These are phyloP conservation scores for Conus canariensis DNA, from an alignment of 2,888 invertebrate genomes.

Conservation along the genomic window DNA sequence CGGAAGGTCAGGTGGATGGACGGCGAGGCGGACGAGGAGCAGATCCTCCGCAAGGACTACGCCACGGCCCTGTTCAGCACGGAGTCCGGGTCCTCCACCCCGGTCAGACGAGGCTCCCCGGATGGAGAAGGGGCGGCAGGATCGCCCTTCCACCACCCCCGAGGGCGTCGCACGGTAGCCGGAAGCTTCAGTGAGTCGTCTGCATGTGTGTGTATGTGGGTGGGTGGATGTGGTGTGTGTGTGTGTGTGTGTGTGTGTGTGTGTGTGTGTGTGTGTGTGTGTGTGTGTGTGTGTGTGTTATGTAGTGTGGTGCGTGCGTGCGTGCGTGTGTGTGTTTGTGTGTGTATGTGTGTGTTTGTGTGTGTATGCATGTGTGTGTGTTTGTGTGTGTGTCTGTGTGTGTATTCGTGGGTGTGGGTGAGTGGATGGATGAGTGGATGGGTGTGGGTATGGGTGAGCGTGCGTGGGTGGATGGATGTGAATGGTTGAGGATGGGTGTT, in stretches of 20 bases:
- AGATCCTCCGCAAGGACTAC: slow-evolving; percentile 23
- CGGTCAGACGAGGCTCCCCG: background rate
- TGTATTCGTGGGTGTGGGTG: background rate
- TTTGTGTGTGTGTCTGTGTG: slow-evolving; percentile 13
- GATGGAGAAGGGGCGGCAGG: background rate
- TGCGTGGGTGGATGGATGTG: too few species aligned
- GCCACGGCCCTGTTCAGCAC: background rate
- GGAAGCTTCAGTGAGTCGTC: background rate
- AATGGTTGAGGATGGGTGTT: too few species aligned
- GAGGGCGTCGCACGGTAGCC: background rate
- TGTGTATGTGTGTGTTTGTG: too few species aligned
- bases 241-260: too few species aligned
- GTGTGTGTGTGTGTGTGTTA: too few species aligned
- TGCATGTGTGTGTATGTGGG: background rate
- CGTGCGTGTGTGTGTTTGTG: too few species aligned
- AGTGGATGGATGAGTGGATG: too few species aligned
- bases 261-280: too few species aligned
- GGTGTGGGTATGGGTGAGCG: background rate
- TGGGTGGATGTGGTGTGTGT: too few species aligned
- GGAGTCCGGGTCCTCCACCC: background rate
- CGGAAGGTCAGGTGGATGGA: background rate
- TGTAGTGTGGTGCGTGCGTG: too few species aligned
- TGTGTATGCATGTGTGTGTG: background rate
- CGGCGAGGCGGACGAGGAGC: slow-evolving; percentile 17
- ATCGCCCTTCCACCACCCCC: background rate